Evolutionary conservation across 2,113 vertebrate species (phyloP).

Genomic region (Astur gentilis): DNA sequence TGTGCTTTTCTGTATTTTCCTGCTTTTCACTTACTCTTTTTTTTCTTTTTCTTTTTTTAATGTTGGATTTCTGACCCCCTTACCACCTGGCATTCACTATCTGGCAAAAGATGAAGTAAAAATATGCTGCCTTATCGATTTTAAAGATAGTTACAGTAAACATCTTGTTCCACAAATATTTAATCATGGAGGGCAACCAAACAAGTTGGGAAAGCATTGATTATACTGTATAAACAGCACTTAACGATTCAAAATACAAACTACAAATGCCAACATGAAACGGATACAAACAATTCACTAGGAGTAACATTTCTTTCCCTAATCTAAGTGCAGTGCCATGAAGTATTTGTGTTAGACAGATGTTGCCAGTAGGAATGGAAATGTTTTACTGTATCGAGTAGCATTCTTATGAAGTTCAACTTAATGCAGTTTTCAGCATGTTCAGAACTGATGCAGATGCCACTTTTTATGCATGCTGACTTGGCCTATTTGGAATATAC

Average conservation of each 20-base stretch:
- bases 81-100: constrained; percentile 46
- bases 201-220: constrained; percentile 61
- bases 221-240: constrained; percentile 67
- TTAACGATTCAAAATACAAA: constrained; percentile 71
- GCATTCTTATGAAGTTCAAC: constrained; percentile 35
- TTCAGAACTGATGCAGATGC: constrained; percentile 47
- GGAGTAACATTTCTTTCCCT: constrained; percentile 58
- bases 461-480: constrained; percentile 28
- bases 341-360: constrained; percentile 37
- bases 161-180: constrained; percentile 72
- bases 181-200: constrained; percentile 63
- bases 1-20: constrained; percentile 38
- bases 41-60: not conserved
- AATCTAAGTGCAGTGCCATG: constrained; percentile 50
- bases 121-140: constrained; percentile 55
- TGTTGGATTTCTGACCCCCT: constrained; percentile 43
- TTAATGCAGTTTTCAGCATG: constrained; percentile 52
- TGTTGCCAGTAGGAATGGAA: constrained; percentile 58
- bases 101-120: constrained; percentile 64
- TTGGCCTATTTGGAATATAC: constrained; percentile 40
- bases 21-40: not conserved
- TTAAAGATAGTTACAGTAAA: constrained; percentile 62
- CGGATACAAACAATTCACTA: constrained; percentile 66
- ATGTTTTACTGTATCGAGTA: constrained; percentile 12
- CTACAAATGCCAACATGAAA: constrained; percentile 65